A percentile compares a stretch with the other conserved stretches of the same genome.
phyloP scores from a whole-genome alignment of 2,113 vertebrate genomes.

The Muscicapa adusta region DNA sequence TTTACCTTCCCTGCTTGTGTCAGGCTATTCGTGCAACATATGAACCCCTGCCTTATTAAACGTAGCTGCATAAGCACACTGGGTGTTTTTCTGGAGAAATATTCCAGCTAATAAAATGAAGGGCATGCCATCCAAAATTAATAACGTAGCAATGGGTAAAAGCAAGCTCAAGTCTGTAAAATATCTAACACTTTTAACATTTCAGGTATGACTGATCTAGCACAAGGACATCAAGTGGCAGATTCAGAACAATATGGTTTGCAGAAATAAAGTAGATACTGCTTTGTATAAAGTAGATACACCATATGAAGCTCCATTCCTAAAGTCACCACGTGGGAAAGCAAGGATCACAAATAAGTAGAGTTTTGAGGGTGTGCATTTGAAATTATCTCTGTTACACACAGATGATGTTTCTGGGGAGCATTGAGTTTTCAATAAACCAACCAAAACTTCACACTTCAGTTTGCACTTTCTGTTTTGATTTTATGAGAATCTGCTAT shows the following conservation, averaged over 20 bases:
- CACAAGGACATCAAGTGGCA: neutral
- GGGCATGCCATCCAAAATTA: slow-evolving; percentile 28
- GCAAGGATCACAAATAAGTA: neutral
- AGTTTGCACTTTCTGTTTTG: neutral
- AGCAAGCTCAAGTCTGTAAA: slow-evolving; percentile 9
- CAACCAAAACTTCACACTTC: neutral
- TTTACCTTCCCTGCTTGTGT: neutral
- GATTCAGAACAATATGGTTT: neutral
- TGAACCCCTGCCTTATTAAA: neutral
- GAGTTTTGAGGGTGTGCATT: neutral
- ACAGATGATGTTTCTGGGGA: neutral
- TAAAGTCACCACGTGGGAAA: neutral
- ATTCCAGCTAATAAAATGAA: slow-evolving; percentile 51
- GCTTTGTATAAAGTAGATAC: neutral
- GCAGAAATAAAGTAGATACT: neutral
- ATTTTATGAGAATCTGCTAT: neutral
- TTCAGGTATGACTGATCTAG: neutral
- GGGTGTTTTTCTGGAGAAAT: neutral
- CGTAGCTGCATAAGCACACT: neutral
- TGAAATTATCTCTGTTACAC: neutral
- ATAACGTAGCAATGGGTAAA: neutral
- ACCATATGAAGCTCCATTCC: neutral
- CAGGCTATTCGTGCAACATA: neutral
- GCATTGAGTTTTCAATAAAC: neutral
- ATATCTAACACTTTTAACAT: neutral